Percentiles rank a stretch among this genome's conserved stretches.
These are phyloP conservation scores for Leucania comma DNA, from an alignment of 2,888 invertebrate species.

Conservation along the genomic window DNA sequence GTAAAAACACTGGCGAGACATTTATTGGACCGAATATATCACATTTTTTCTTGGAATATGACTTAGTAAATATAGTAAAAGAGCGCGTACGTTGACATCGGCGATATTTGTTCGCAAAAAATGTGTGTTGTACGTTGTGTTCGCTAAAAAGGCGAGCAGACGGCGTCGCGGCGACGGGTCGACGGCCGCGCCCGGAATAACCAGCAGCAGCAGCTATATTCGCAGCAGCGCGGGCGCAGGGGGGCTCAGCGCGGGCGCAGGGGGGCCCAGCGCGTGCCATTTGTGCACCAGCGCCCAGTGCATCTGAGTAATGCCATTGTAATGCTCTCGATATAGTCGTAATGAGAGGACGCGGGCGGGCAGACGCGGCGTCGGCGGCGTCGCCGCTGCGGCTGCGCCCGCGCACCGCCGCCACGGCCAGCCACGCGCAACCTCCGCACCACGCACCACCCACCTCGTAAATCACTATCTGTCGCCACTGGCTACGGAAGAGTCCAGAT, in stretches of 20 bases:
- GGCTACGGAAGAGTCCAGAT: conserved; percentile 62
- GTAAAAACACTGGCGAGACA: conserved; percentile 56
- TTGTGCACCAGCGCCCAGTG: conserved; percentile 90
- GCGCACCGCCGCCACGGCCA: conserved; percentile 53
- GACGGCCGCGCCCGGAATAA: conserved; percentile 90
- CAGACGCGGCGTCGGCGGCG: conserved; percentile 85
- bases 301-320: conserved; percentile 91
- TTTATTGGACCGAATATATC: conserved; percentile 70
- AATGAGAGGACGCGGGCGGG: conserved; percentile 78
- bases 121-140: conserved; percentile 85
- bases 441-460: conserved; percentile 51
- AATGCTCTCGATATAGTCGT: conserved; percentile 89
- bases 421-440: conserved; percentile 50
- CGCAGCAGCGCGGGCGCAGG: conserved; percentile 85
- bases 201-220: conserved; percentile 89
- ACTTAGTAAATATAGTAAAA: conserved; percentile 75
- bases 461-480: conserved; percentile 66
- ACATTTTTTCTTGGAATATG: conserved; percentile 73
- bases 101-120: conserved; percentile 86
- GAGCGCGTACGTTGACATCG: conserved; percentile 84
- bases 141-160: conserved; percentile 90
- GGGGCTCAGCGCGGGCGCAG: conserved; percentile 82
- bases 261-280: conserved; percentile 88
- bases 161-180: conserved; percentile 91
- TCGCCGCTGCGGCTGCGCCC: conserved; percentile 62